Conservation (phyloP, 2,113 vertebrate genomes). For the Eurystomus gularis region DNA sequence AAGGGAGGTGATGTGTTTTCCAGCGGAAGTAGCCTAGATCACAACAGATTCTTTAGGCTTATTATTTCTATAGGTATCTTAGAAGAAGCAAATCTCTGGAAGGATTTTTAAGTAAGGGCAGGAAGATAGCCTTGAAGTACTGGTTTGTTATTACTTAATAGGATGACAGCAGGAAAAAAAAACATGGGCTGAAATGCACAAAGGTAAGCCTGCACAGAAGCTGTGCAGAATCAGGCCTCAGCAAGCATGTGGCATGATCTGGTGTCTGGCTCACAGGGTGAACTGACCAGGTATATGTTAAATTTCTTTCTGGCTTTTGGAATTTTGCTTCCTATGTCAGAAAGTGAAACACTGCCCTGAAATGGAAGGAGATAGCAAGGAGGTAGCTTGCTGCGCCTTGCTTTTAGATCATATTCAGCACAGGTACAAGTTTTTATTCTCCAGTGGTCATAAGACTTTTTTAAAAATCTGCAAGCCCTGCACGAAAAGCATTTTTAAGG, state of each 20-base stretch:
- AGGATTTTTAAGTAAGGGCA: background rate
- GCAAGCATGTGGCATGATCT: background rate
- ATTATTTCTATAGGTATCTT: background rate
- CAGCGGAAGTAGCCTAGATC: background rate
- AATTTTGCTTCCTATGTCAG: background rate
- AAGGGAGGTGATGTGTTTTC: background rate
- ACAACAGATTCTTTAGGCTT: background rate
- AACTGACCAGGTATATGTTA: background rate
- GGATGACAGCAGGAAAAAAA: background rate
- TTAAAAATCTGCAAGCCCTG: background rate
- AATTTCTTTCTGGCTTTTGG: background rate
- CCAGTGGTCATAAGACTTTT: background rate
- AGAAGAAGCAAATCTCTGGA: background rate
- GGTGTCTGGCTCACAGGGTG: background rate
- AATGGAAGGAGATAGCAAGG: background rate
- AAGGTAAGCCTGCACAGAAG: background rate
- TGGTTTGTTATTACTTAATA: background rate
- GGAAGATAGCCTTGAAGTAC: background rate
- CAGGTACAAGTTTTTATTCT: background rate
- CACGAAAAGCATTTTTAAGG: background rate
- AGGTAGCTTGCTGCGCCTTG: background rate
- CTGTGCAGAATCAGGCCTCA: background rate
- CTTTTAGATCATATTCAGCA: background rate
- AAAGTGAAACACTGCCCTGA: background rate
- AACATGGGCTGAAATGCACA: background rate